Evolutionary conservation across 2,888 invertebrate genomes (phyloP), one percentile per base, ranked within the genome.

Genomic region (Eristalis intricaria): DNA sequence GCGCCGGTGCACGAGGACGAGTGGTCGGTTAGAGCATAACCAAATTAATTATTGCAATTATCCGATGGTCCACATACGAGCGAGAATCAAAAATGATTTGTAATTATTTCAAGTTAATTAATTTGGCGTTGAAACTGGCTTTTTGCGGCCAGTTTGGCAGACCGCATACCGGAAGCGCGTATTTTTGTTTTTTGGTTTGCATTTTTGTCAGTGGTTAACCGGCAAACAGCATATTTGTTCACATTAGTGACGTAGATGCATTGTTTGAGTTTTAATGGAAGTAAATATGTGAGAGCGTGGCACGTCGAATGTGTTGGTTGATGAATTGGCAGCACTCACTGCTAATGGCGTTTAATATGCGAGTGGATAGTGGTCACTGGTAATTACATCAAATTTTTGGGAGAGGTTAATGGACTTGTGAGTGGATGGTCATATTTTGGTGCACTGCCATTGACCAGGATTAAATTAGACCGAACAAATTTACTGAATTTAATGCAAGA

Each of bases 41-140:
- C 78, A 86, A 79, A 79, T 83, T 83, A 86, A 86, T 86, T 86
- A 79, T 75, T 79, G 74, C 66, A 79, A 83, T 79, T 79, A 83
- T 40, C 65, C 78, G 23, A 29, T 66, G 66, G 70, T 60, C 65
- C 70, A 78, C 73, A 81, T 77, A 23, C 69, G 43, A 56, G 63
- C 71, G 63, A 58, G 74, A 83, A 66, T 78, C 74, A 71, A 66
- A 86, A 75, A 79, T 83, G 83, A 86, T 86, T 86, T 86, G 83
- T 75, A 74, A 86, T 86, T 86, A 86, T 83, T 83, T 86, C 78
- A 66, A 83, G 78, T 86, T 86, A 86, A 86, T 86, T 86, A 86
- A 71, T 74, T 74, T 77, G 50, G 60, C 68, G 69, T 56, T 38
- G 66, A 71, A 56, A 38, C 15, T 35, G 70, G 61, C 50, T 50